Evolutionary conservation across 2,113 vertebrate genomes (phyloP), one percentile per base, ranked within the genome.

Genomic region (Cyrtonyx montezumae): DNA sequence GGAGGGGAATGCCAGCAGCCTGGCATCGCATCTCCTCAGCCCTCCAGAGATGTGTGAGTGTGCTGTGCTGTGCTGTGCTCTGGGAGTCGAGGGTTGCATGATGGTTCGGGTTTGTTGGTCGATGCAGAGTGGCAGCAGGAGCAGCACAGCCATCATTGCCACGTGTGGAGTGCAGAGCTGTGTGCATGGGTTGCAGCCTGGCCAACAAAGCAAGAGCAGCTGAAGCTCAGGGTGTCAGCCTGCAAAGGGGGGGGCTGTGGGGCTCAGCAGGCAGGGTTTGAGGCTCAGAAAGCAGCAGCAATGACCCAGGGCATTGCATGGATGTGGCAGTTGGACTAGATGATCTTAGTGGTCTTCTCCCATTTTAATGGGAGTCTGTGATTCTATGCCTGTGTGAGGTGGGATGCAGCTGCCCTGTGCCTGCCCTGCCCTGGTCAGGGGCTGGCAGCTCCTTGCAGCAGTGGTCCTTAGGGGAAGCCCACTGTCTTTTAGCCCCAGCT

Each of bases 1-100:
- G 20, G 32, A 15, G 13, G 19, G 20, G n/a, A 83, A 6, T 0
- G 1, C 17, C 4, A 34, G 51, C 37, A 59, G 37, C 18, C 21
- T 58, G 25, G 30, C n/a, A 15, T 58, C 69, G 28, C 8, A 7
- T 71, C 63, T 59, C n/a, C 58, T 56, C 61, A 34, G 32, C 22
- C 1, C 1, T 56, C 26, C 6, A 48, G 13, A 2, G 1, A 61
- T 10, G 48, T 9, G 16, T 43, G 58, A 34, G 45, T 15, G 28
- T 22, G 34, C 40, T 8, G 40, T 8, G 34, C 40, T 8, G 40
- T 8, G 8, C 36, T 75, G 10, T 14, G 20, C 34, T 15, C 26
- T 46, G 22, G 36, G 70, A 77, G 26, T 32, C 48, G n/a, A 43
- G 32, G 1, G 0, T 32, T 53, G 51, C 30, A 49, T n/a, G 58